phyloP scores from a whole-genome alignment of 2,888 invertebrate genomes.

The Orthosia incerta region DNA sequence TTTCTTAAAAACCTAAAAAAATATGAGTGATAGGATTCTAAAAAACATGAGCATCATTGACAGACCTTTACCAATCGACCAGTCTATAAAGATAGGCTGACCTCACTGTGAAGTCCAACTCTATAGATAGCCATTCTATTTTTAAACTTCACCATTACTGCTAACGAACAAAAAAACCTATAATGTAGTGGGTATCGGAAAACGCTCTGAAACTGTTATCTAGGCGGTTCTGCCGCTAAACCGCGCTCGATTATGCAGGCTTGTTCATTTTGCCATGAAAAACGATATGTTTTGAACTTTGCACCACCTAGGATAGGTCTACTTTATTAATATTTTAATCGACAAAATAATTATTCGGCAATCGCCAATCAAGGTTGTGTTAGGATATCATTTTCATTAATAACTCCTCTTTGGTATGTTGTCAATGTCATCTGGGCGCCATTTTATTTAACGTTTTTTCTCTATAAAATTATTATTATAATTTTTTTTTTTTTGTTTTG shows the following conservation, averaged over 20 bases:
- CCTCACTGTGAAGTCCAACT: too few species aligned
- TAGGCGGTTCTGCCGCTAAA: constrained; percentile 35
- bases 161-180: constrained; percentile 13
- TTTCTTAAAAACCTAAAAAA: too few species aligned
- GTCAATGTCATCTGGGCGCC: neutral
- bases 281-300: constrained; percentile 22
- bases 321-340: constrained; percentile 35
- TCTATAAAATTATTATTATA: too few species aligned
- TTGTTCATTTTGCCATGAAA: constrained; percentile 51
- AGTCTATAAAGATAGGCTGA: too few species aligned
- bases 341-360: neutral
- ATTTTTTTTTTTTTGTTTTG: too few species aligned
- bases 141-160: neutral
- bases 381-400: neutral
- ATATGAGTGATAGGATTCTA: too few species aligned
- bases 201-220: constrained; percentile 57
- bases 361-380: too few species aligned
- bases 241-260: constrained; percentile 48
- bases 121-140: constrained; percentile 28
- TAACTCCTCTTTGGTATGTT: neutral
- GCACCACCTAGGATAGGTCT: neutral
- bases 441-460: neutral
- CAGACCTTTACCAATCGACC: neutral
- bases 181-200: constrained; percentile 48
- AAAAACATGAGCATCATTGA: neutral